Conservation (phyloP, 2,797 vertebrate genomes). For the Trachops cirrhosus region DNA sequence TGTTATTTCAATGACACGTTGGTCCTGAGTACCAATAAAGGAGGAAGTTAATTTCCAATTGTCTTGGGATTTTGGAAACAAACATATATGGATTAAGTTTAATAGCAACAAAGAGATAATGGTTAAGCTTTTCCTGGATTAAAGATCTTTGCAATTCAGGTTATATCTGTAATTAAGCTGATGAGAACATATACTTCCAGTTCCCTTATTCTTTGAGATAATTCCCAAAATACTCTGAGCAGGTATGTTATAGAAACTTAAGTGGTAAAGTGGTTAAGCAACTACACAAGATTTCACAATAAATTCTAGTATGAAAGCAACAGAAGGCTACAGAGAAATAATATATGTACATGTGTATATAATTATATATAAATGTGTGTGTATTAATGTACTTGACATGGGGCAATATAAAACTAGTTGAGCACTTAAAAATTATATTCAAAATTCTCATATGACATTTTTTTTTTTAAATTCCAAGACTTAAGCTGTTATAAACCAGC, state of each 20-base stretch:
- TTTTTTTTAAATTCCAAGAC: neutral
- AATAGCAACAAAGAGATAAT: conserved; percentile 27
- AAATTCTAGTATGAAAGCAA: neutral
- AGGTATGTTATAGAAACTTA: neutral
- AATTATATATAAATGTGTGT: neutral
- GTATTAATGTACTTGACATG: neutral
- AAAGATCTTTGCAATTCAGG: conserved; percentile 28
- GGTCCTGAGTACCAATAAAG: neutral
- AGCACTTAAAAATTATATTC: conserved; percentile 14
- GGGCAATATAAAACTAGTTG: conserved; percentile 7
- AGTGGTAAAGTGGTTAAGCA: conserved; percentile 20
- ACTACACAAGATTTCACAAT: neutral
- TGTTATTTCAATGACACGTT: neutral
- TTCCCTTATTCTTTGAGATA: conserved; percentile 1
- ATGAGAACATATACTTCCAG: neutral
- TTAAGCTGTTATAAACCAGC: neutral
- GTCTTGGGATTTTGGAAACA: conserved; percentile 30
- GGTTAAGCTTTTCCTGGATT: conserved; percentile 11
- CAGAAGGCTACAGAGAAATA: neutral
- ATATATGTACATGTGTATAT: neutral
- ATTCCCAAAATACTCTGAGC: conserved; percentile 16
- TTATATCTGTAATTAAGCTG: conserved; percentile 36
- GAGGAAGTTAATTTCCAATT: neutral
- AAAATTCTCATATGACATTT: neutral
- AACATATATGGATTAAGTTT: conserved; percentile 29